phyloP scores from a whole-genome alignment of 2,888 invertebrate genomes.

The Trichopria drosophilae region DNA sequence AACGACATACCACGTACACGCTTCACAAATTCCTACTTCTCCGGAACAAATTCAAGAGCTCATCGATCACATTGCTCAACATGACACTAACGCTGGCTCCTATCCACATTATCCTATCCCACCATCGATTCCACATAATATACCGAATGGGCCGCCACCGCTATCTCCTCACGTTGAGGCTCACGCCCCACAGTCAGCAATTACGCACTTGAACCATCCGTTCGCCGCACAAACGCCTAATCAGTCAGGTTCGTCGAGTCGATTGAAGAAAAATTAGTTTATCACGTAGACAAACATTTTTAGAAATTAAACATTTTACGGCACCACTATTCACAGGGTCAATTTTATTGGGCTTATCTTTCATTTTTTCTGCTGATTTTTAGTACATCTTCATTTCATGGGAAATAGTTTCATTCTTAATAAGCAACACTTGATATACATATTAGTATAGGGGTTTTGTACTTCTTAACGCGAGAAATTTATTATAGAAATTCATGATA shows the following conservation, averaged over 20 bases:
- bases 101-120: slow-evolving; percentile 51
- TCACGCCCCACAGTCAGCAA: slow-evolving; percentile 47
- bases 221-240: slow-evolving; percentile 50
- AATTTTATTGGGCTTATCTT: too few species aligned
- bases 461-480: too few species aligned
- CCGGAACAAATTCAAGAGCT: slow-evolving; percentile 54
- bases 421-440: too few species aligned
- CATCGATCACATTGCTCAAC: slow-evolving; percentile 54
- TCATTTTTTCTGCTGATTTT: too few species aligned
- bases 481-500: too few species aligned
- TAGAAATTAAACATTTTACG: background rate
- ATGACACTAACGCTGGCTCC: slow-evolving; percentile 51
- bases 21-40: slow-evolving; percentile 50
- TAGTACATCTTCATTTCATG: too few species aligned
- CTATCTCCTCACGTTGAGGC: slow-evolving; percentile 46
- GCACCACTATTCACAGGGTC: too few species aligned
- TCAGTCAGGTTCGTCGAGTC: slow-evolving; percentile 58
- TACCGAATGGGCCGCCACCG: slow-evolving; percentile 38
- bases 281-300: slow-evolving; percentile 7
- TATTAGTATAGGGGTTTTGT: too few species aligned
- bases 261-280: too few species aligned
- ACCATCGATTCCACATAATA: slow-evolving; percentile 41
- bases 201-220: slow-evolving; percentile 52
- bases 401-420: too few species aligned
- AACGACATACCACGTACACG: slow-evolving; percentile 53